phyloP scores from a whole-genome alignment of 2,113 vertebrate species.

The Orycteropus afer region DNA sequence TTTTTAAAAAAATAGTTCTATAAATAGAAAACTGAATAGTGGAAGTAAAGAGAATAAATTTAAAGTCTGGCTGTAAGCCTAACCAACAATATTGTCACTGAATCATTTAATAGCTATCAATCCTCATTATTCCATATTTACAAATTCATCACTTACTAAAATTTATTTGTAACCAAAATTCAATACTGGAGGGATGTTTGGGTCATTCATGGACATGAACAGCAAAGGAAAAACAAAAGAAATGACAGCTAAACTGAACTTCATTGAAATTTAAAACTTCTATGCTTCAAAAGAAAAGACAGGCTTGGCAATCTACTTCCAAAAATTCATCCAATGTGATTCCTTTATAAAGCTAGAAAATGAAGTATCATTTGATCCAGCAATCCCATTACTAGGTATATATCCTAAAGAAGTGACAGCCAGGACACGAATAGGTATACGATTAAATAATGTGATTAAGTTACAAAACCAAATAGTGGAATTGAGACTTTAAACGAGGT shows the following conservation, averaged over 20 bases:
- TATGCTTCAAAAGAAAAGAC: neutral
- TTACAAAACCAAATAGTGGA: too few relatives aligned
- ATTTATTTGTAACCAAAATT: neutral
- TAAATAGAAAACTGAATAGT: constrained; percentile 6
- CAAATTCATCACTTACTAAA: neutral
- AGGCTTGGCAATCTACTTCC: too few relatives aligned
- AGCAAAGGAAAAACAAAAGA: neutral
- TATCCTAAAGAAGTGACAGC: too few relatives aligned
- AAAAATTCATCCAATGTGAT: too few relatives aligned
- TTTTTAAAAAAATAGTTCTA: too few relatives aligned
- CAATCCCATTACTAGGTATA: too few relatives aligned
- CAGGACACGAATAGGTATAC: too few relatives aligned
- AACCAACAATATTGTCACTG: neutral
- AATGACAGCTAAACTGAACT: neutral
- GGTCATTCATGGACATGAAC: neutral
- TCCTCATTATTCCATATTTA: neutral
- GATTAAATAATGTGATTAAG: too few relatives aligned
- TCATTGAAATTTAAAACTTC: neutral
- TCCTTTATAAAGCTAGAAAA: too few relatives aligned
- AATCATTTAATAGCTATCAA: neutral
- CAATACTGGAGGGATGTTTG: neutral
- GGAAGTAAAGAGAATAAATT: neutral
- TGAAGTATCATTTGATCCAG: too few relatives aligned
- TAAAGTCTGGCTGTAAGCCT: neutral
- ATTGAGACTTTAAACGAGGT: too few relatives aligned